Base-by-base conservation (phyloP, 2,888 invertebrate genomes). In the Cheilosia impressa region DNA sequence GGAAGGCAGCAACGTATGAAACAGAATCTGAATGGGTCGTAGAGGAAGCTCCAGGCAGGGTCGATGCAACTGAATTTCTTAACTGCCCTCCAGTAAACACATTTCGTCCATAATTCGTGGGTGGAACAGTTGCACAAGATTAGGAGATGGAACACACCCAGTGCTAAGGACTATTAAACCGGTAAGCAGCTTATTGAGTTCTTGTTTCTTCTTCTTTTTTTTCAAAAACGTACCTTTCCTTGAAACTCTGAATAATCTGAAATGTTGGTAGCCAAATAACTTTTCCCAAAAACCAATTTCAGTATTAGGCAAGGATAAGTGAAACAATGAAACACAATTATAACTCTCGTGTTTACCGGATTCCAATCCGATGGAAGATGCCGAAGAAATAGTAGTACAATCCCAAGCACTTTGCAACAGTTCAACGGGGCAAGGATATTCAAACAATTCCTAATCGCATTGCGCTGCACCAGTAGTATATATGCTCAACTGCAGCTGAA, bases 291-390 rank as follows among this genome's bases (percentile, higher is more conserved):
- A 79, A 52, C 65, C 69, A 63, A 84, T 65, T 79, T 58, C 53
- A 57, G 31, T 58, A 41, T 65, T 53, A 65, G 60, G 15, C 63
- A 69, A 17, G 58, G 75, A 84, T 79, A 79, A 75, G 63, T 45
- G 60, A 84, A 75, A 84, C 84, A 84, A 84, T 79, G 79, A 79
- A 84, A 75, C 65, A 84, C 82, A 75, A 84, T 84, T 79, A 75
- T 79, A 79, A 79, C 79, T 69, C 63, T 62, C 17, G 43, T 62
- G 53, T 63, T 38, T 57, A 17, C 55, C 9, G 19, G 22, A 41
- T 38, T 6, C 13, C 43, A 50, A 50, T 58, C 27, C 47, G 15
- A 7, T 19, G 5, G 52, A 66, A 50, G 58, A 68, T 68, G 45
- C 68, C 65, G 53, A 50, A 53, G 15, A 41, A 69, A 62, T 27